Percentiles rank a stretch among this genome's conserved stretches.
These are phyloP conservation scores for Eidolon helvum DNA, from an alignment of 2,113 vertebrate genomes.

Conservation along the genomic window DNA sequence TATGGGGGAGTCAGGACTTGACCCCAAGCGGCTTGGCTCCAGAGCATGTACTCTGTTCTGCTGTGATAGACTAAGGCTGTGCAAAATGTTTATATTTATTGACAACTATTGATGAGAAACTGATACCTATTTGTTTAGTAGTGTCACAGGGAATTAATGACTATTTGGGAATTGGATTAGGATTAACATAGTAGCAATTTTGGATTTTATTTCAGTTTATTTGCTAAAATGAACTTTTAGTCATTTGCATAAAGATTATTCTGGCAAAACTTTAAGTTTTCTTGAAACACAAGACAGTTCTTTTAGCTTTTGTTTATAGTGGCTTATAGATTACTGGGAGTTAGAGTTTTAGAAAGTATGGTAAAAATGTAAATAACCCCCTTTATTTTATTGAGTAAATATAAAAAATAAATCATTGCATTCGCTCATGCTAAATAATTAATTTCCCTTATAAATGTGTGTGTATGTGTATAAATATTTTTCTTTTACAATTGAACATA, in stretches of 20 bases:
- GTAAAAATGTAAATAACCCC: neutral
- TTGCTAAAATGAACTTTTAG: conserved; percentile 30
- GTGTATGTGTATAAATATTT: neutral
- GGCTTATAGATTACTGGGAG: neutral
- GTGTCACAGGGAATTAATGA: neutral
- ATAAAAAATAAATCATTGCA: conserved; percentile 8
- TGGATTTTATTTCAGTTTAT: conserved; percentile 1
- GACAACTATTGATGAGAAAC: neutral
- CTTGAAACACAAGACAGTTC: neutral
- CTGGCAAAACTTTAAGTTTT: conserved; percentile 18
- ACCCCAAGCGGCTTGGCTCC: neutral
- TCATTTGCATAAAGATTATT: conserved; percentile 18
- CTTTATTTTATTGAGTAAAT: conserved; percentile 23
- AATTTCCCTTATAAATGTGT: neutral
- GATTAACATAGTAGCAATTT: neutral
- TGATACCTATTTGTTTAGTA: neutral
- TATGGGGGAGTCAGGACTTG: conserved; percentile 10
- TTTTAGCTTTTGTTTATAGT: conserved; percentile 22
- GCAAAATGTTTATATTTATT: neutral
- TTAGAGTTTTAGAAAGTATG: conserved; percentile 29
- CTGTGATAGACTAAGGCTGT: neutral
- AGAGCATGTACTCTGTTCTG: neutral
- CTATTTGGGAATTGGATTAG: neutral
- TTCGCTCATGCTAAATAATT: conserved; percentile 18
- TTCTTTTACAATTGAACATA: conserved; percentile 25